Evolutionary conservation across 2,888 invertebrate genomes (phyloP).

Genomic region (Caenorhabditis sinica): DNA sequence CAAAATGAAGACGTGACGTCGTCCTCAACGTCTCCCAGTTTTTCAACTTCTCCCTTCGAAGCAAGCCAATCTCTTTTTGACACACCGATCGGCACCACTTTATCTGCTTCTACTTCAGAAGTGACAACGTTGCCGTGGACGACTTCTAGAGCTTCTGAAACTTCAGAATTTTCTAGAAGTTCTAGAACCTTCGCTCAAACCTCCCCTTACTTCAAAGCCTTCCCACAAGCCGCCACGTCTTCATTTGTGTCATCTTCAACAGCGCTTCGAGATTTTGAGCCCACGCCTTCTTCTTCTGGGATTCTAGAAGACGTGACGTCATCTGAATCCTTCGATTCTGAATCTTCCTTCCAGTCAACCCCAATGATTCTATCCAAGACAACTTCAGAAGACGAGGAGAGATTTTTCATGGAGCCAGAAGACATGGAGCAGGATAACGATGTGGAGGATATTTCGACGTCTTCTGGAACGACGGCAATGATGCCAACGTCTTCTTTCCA

Average conservation of each 20-base stretch:
- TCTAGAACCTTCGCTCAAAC: slow-evolving; percentile 3
- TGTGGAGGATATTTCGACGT: slow-evolving; percentile 50
- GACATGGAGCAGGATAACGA: slow-evolving; percentile 20
- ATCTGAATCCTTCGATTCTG: slow-evolving; percentile 9
- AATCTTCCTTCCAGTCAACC: slow-evolving; percentile 12
- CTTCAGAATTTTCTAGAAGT: slow-evolving; percentile 17
- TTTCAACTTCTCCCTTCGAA: slow-evolving; percentile 35
- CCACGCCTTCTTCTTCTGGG: neutral
- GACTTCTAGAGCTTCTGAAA: too few relatives aligned
- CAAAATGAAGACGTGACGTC: slow-evolving; percentile 14
- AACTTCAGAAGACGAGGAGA: slow-evolving; percentile 38
- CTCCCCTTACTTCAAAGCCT: slow-evolving; percentile 56
- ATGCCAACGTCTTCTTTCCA: slow-evolving; percentile 47
- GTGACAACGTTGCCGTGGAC: neutral
- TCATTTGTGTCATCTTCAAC: slow-evolving; percentile 29
- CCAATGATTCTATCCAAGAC: slow-evolving; percentile 29
- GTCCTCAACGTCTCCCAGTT: slow-evolving; percentile 1
- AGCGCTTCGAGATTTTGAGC: neutral
- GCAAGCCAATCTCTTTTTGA: slow-evolving; percentile 50
- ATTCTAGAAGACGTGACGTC: slow-evolving; percentile 14
- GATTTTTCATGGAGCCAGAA: slow-evolving; percentile 41
- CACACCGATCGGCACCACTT: slow-evolving; percentile 30
- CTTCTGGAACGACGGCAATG: slow-evolving; percentile 10
- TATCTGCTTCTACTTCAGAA: neutral
- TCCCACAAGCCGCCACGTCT: slow-evolving; percentile 39